Evolutionary conservation across 2,888 invertebrate species (phyloP).

Genomic region (Muschampia plurimacula): DNA sequence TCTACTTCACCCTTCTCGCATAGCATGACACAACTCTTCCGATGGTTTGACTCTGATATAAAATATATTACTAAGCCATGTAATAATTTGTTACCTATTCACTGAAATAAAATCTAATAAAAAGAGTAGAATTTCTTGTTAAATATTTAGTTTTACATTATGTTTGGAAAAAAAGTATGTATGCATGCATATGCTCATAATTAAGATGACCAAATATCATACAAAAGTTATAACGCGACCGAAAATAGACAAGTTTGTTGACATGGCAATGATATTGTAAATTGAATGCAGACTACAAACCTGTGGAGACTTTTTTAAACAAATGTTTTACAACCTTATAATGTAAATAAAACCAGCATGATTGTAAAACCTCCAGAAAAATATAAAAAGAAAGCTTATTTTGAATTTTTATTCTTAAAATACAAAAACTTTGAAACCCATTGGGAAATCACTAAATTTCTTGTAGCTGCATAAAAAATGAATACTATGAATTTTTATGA

Average conservation of each 20-base stretch:
- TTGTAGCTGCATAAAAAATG: neutral
- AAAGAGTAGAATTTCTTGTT: too few relatives aligned
- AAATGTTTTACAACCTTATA: neutral
- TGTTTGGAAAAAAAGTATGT: too few relatives aligned
- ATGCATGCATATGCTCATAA: too few relatives aligned
- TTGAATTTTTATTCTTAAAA: neutral
- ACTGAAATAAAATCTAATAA: neutral
- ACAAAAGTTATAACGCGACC: too few relatives aligned
- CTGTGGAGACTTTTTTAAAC: neutral
- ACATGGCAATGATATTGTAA: too few relatives aligned
- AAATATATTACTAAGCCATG: neutral
- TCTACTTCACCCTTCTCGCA: slow-evolving; percentile 85
- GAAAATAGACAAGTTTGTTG: too few relatives aligned
- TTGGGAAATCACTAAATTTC: neutral
- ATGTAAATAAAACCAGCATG: neutral
- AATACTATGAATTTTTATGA: neutral
- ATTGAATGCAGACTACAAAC: neutral
- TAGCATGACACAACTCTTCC: slow-evolving; percentile 77
- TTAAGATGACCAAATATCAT: too few relatives aligned
- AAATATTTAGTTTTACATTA: too few relatives aligned
- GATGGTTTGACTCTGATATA: slow-evolving; percentile 63
- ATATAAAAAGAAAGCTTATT: neutral
- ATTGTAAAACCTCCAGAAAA: neutral
- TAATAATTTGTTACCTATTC: neutral
- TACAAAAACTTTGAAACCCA: neutral